A percentile compares a stretch with the other conserved stretches of the same genome.
Evolutionary conservation across 2,888 invertebrate genomes (phyloP).

Genomic region (Alentia gelatinosa): DNA sequence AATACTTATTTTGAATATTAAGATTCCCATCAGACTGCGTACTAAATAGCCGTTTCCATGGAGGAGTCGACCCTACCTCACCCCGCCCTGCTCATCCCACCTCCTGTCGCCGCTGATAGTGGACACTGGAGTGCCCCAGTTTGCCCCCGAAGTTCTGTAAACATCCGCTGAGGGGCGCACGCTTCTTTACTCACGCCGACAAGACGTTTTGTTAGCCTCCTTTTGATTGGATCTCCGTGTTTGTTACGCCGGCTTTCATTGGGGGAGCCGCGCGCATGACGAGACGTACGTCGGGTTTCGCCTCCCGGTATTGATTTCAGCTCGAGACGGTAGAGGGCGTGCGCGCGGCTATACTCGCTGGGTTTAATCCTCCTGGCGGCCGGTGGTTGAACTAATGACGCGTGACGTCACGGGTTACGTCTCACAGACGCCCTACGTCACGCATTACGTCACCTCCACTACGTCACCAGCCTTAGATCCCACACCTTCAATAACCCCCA

Average conservation of each 20-base stretch:
- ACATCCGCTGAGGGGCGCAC: background rate
- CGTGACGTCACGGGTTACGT: background rate
- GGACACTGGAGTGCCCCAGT: background rate
- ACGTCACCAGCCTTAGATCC: background rate
- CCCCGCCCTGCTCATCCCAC: background rate
- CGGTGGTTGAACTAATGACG: background rate
- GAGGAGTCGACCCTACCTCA: too few species aligned
- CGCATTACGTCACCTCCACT: background rate
- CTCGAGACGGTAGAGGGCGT: background rate
- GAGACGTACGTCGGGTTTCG: background rate
- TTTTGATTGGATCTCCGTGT: slow-evolving; percentile 9
- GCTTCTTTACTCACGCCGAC: background rate
- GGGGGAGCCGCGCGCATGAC: background rate
- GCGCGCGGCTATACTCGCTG: too few species aligned
- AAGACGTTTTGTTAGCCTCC: slow-evolving; percentile 33
- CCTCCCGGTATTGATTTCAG: background rate
- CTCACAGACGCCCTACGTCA: background rate
- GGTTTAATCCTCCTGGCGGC: background rate
- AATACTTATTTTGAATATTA: too few species aligned
- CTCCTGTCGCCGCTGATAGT: background rate
- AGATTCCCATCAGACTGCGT: too few species aligned
- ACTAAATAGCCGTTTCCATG: too few species aligned
- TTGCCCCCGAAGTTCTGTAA: background rate
- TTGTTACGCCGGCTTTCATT: background rate
- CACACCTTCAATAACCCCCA: background rate